phyloP scores from a whole-genome alignment of 2,888 invertebrate genomes.

The Eutolmus rufibarbis region DNA sequence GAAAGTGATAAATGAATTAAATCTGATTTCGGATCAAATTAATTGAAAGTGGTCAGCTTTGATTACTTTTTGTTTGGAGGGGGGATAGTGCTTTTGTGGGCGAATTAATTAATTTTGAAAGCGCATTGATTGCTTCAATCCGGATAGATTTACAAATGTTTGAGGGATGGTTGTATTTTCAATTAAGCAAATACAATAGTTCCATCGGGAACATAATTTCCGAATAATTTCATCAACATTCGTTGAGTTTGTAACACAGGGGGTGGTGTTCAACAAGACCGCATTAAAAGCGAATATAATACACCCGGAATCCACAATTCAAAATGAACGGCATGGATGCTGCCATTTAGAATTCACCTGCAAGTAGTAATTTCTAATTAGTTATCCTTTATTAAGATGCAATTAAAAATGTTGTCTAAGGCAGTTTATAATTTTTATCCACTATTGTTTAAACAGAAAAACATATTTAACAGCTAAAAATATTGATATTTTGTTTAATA shows the following conservation, averaged over 20 bases:
- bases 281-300: background rate
- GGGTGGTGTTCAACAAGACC: background rate
- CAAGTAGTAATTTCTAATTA: background rate
- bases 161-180: background rate
- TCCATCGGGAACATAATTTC: background rate
- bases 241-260: background rate
- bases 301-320: background rate
- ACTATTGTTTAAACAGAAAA: too few species aligned
- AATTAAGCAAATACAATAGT: background rate
- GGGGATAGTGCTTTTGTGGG: background rate
- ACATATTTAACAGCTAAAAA: too few species aligned
- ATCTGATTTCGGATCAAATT: conserved; percentile 30
- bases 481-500: too few species aligned
- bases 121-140: background rate
- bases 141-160: background rate
- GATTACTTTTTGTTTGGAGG: conserved; percentile 2
- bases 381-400: background rate
- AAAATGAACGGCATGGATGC: background rate
- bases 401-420: too few species aligned
- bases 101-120: conserved; percentile 1
- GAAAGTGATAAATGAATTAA: conserved; percentile 34
- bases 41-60: conserved; percentile 16
- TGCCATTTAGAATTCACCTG: background rate
- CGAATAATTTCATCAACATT: background rate
- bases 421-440: too few species aligned